Evolutionary conservation across 2,888 invertebrate species (phyloP).

Genomic region (Nematopogon swammerdamellus): DNA sequence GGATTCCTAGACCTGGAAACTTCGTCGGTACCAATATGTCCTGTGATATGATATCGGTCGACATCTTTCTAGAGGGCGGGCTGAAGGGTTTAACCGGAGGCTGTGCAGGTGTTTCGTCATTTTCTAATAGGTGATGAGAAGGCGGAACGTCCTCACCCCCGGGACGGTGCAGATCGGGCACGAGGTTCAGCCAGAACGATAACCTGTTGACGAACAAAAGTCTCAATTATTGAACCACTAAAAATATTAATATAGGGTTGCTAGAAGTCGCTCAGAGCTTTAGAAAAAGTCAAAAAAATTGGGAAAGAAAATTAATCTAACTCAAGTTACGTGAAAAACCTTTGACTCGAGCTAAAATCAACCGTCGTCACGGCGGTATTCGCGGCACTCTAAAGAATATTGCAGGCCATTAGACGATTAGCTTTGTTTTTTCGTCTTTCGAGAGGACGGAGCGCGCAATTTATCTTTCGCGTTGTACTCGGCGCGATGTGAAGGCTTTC

Average conservation of each 20-base stretch:
- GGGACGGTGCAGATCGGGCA: constrained; percentile 87
- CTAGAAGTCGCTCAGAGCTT: too few species aligned
- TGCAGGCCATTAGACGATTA: not conserved
- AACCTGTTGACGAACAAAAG: constrained; percentile 45
- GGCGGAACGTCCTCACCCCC: constrained; percentile 83
- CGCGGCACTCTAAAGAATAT: not conserved
- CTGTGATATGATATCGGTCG: constrained; percentile 46
- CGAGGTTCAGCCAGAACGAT: constrained; percentile 92
- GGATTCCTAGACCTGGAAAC: constrained; percentile 31
- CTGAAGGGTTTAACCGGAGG: constrained; percentile 56
- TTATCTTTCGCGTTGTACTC: not conserved
- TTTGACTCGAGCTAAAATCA: not conserved
- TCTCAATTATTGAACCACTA: not conserved
- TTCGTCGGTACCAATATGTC: constrained; percentile 39
- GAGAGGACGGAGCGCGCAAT: not conserved
- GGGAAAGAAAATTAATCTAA: not conserved
- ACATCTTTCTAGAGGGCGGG: constrained; percentile 49
- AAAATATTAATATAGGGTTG: too few species aligned
- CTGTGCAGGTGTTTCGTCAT: constrained; percentile 62
- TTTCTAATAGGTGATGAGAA: constrained; percentile 80
- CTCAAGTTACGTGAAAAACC: not conserved
- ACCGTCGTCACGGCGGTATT: not conserved
- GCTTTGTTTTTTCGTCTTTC: not conserved
- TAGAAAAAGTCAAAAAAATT: too few species aligned
- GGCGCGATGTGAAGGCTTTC: not conserved